Evolutionary conservation across 2,888 invertebrate genomes (phyloP).

Genomic region (Mesorhabditis spiculigera): DNA sequence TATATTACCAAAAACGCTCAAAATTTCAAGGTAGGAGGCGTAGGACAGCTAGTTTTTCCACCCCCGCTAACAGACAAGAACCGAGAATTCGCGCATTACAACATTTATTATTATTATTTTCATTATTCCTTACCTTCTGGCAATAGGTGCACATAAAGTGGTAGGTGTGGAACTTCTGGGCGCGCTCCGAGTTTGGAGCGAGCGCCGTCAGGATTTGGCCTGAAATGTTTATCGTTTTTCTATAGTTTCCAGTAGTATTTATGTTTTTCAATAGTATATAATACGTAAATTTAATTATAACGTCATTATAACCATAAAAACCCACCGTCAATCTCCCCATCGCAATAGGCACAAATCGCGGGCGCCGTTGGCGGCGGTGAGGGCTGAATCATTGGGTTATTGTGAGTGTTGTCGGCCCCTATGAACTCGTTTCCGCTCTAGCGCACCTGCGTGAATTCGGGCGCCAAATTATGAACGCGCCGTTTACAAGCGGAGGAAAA

Average conservation of each 20-base stretch:
- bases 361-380: slow-evolving; percentile 42
- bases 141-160: slow-evolving; percentile 95
- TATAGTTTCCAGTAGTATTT: not conserved
- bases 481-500: not conserved
- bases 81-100: too few relatives aligned
- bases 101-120: too few relatives aligned
- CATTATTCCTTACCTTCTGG: slow-evolving; percentile 66
- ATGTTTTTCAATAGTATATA: slow-evolving; percentile 11
- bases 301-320: not conserved
- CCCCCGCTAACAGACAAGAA: too few relatives aligned
- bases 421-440: not conserved
- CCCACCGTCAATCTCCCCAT: slow-evolving; percentile 42
- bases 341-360: slow-evolving; percentile 55
- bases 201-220: slow-evolving; percentile 54
- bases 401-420: too few relatives aligned
- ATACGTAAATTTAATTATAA: too few relatives aligned
- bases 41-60: too few relatives aligned
- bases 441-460: not conserved
- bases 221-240: not conserved
- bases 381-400: slow-evolving; percentile 19
- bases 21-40: too few relatives aligned
- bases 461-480: not conserved
- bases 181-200: slow-evolving; percentile 79
- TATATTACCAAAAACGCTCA: too few relatives aligned
- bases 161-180: slow-evolving; percentile 96